Evolutionary conservation across 2,797 vertebrate genomes (phyloP).

Genomic region (Distichodus sexfasciatus): DNA sequence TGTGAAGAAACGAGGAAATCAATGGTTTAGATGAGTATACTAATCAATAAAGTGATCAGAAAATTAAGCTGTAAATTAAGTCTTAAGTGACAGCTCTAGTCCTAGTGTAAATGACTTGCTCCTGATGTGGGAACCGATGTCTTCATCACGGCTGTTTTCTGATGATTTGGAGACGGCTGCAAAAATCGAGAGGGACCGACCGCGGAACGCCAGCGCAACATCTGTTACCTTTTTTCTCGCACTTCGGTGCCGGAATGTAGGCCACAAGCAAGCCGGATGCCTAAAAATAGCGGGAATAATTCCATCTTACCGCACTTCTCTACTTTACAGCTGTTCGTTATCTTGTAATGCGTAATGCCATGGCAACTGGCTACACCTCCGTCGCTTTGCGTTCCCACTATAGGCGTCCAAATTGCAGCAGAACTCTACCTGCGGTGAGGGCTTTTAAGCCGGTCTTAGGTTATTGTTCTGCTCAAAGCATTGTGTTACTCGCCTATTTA

Average conservation of each 20-base stretch:
- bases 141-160: neutral
- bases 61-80: too few relatives aligned
- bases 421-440: neutral
- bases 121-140: neutral
- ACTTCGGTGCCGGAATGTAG: constrained; percentile 12
- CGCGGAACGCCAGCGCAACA: neutral
- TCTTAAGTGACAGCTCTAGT: too few relatives aligned
- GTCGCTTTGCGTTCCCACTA: constrained; percentile 8
- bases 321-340: constrained; percentile 15
- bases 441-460: neutral
- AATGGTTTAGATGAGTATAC: too few relatives aligned
- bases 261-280: neutral
- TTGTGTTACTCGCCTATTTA: neutral
- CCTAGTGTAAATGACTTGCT: too few relatives aligned
- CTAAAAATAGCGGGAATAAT: constrained; percentile 31
- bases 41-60: too few relatives aligned
- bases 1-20: too few relatives aligned
- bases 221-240: constrained; percentile 3
- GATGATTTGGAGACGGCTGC: constrained; percentile 2
- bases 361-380: constrained; percentile 4
- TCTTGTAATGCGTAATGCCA: constrained; percentile 1
- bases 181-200: neutral
- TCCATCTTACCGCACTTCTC: constrained; percentile 13
- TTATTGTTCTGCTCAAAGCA: neutral
- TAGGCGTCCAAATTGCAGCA: neutral